Evolutionary conservation across 23 tunicate species (phyloP), one percentile per base, ranked within the genome.

Genomic region (Trididemnum nubilum): DNA sequence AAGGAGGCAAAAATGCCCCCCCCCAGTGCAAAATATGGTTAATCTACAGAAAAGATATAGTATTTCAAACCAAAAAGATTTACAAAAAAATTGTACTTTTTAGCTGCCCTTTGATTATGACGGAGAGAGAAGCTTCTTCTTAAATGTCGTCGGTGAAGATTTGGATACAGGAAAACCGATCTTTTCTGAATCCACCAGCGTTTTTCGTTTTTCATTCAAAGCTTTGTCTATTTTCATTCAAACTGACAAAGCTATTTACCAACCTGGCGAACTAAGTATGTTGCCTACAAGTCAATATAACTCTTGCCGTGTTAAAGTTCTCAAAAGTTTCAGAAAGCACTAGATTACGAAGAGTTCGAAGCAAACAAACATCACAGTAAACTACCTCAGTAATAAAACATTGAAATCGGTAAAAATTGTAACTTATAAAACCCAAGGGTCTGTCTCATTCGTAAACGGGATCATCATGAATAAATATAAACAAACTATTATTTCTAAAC

Each of bases 241-340:
- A 83, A 90, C 96, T 24, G 99, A 95, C 65, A 95, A 95, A 70
- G 99, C 96, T 4, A 95, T 90, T 26, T 95, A 95, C 81, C 81
- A 90, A 73, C 92, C 99, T 2, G 96, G 96, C 15, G 87, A 95
- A 63, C 82, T 81, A 44, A 80, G 95, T 95, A 79, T 83, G 86
- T 0, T 57, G 4, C 7, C 4, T 63, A 49, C 18, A 9, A 49
- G 18, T 49, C 18, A 9, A 18, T 18, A 49, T 49, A 49, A 18
- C 18, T 49, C 57, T 49, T 49, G 12, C 57, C 18, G 57, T 49
- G 57, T n/a, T n/a, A n/a, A n/a, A n/a, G n/a, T n/a, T n/a, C n/a
- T n/a, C n/a, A n/a, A n/a, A n/a, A n/a, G n/a, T n/a, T n/a, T n/a
- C n/a, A n/a, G n/a, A n/a, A n/a, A n/a, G n/a, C n/a, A n/a, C n/a